Conservation (phyloP, 2,113 vertebrate genomes). For the Ctenomys sociabilis region DNA sequence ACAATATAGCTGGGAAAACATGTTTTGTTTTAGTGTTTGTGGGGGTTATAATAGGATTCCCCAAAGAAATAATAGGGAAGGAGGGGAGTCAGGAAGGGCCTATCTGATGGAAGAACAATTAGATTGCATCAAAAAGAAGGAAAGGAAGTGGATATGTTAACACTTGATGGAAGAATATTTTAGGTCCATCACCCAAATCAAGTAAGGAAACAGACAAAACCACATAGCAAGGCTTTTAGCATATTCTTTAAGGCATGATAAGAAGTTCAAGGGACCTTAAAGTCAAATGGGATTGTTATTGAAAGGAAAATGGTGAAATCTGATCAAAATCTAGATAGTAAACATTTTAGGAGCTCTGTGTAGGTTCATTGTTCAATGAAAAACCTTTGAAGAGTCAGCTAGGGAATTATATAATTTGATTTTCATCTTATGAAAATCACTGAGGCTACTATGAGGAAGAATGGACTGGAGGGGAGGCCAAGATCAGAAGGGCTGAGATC, state of each 20-base stretch:
- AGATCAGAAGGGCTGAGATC: conserved; percentile 4
- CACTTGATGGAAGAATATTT: conserved; percentile 32
- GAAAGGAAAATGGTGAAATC: conserved; percentile 13
- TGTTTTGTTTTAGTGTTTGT: background rate
- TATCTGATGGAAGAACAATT: background rate
- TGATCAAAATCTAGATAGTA: background rate
- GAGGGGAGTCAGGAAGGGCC: background rate
- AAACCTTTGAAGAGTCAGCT: background rate
- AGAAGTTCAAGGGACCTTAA: background rate
- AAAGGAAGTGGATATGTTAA: conserved; percentile 32
- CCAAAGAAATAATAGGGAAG: background rate
- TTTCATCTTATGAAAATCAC: conserved; percentile 38
- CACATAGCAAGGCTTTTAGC: background rate
- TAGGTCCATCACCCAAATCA: background rate
- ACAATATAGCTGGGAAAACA: background rate
- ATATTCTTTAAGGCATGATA: background rate
- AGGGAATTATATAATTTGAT: background rate
- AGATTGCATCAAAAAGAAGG: background rate
- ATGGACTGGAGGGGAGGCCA: background rate
- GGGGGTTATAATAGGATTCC: background rate
- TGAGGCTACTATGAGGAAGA: conserved; percentile 14
- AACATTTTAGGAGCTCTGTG: background rate
- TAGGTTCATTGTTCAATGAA: conserved; percentile 14
- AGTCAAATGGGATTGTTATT: background rate
- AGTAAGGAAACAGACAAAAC: background rate